Conservation (phyloP, 1,140 invertebrate genomes). For the Nilaparvata lugens region DNA sequence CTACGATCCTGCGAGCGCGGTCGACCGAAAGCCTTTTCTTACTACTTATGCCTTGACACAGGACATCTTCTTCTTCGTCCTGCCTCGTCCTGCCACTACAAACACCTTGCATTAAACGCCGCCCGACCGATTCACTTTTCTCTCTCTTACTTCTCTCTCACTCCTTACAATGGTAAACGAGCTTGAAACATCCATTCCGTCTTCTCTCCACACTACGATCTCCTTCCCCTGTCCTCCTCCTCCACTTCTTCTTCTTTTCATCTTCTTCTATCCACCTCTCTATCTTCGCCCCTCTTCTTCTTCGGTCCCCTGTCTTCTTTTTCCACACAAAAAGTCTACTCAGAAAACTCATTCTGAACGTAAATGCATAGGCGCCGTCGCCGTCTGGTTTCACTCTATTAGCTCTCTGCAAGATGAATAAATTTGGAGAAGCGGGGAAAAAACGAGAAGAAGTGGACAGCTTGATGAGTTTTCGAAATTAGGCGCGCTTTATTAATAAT, state of each 20-base stretch:
- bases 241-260: too few relatives aligned
- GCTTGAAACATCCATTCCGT: conserved; percentile 8
- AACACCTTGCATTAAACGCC: too few relatives aligned
- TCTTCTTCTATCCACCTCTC: too few relatives aligned
- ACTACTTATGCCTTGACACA: too few relatives aligned
- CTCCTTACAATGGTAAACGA: background rate
- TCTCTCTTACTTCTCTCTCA: too few relatives aligned
- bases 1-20: too few relatives aligned
- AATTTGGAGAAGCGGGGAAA: background rate
- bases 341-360: background rate
- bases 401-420: background rate
- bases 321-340: background rate
- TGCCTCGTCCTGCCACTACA: too few relatives aligned
- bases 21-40: too few relatives aligned
- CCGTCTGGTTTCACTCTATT: background rate
- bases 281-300: background rate
- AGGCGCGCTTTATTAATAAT: too few relatives aligned
- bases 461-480: too few relatives aligned
- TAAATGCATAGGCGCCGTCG: background rate
- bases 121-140: too few relatives aligned
- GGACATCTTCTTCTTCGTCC: too few relatives aligned
- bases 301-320: background rate
- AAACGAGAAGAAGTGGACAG: background rate
- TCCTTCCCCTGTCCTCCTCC: background rate
- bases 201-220: background rate